phyloP scores from a whole-genome alignment of 2,888 invertebrate species.

The Temnothorax unifasciatus region DNA sequence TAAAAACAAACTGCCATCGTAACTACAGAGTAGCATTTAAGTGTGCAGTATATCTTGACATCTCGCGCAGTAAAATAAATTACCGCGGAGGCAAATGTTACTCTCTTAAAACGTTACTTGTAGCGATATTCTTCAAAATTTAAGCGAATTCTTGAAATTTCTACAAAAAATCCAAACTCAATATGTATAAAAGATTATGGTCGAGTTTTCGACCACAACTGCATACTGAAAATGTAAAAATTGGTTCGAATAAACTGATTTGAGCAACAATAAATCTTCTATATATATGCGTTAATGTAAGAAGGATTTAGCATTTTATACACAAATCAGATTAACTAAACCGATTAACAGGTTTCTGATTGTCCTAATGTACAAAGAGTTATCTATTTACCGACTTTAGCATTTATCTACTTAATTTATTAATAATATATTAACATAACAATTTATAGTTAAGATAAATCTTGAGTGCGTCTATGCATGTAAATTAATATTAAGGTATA shows the following conservation, averaged over 20 bases:
- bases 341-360: neutral
- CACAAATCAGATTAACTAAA: neutral
- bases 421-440: neutral
- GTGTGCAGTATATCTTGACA: slow-evolving; percentile 38
- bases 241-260: neutral
- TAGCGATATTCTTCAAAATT: slow-evolving; percentile 14
- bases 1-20: slow-evolving; percentile 26
- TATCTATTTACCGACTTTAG: neutral
- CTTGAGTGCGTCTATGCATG: neutral
- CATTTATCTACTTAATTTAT: neutral
- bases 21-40: slow-evolving; percentile 23
- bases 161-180: neutral
- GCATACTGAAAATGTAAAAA: neutral
- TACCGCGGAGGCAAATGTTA: slow-evolving; percentile 22
- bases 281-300: neutral
- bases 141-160: neutral
- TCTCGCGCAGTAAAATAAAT: slow-evolving; percentile 35
- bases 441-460: neutral
- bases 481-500: neutral
- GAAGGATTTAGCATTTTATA: neutral
- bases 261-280: neutral
- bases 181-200: neutral
- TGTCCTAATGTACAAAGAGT: neutral
- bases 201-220: neutral
- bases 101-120: neutral